Evolutionary conservation across 2,888 invertebrate genomes (phyloP), one percentile per base, ranked within the genome.

Genomic region (Corbicula japonica): DNA sequence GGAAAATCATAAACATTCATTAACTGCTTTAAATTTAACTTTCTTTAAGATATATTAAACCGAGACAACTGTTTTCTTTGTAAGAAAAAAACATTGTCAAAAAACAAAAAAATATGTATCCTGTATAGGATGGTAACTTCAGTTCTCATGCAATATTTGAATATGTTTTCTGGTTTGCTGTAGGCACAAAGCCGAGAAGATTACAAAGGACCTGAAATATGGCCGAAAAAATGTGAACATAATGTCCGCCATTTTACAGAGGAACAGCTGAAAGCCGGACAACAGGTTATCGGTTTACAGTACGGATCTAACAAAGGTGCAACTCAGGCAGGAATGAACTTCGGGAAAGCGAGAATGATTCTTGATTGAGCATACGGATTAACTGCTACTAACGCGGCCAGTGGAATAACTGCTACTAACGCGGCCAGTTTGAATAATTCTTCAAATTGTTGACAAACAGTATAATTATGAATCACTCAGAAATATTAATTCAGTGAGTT

Each of bases 261-360:
- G 68, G 99, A 99, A 92, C 98, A 98, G 94, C 94, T 99, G 86
- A 96, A 97, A 84, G 98, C 98, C 18, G 97, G 98, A 0, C 97
- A 98, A 91, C 96, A 97, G 61, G 97, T 99, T 78, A 99, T 98
- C 93, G 97, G 97, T 68, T 95, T 92, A 74, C 89, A 92, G 78
- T 90, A 91, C 94, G 99, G 99, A 76, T 97, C 97, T 91, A 99
- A 99, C 95, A 99, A 99, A 94, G 99, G 99, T 34, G 99, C 99
- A 89, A 98, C 95, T 92, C 98, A 98, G 94, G 97, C 97, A 86
- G 99, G 99, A 74, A 97, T 98, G 93, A 99, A 97, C 82, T 92
- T 93, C 86, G 93, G 93, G 63, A 92, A 92, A 76, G 83, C 87
- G 41, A 75, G 93, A 58, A 91, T 88, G 88, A 92, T 93, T 61